phyloP scores from a whole-genome alignment of 2,888 invertebrate genomes.

The Labia minor region DNA sequence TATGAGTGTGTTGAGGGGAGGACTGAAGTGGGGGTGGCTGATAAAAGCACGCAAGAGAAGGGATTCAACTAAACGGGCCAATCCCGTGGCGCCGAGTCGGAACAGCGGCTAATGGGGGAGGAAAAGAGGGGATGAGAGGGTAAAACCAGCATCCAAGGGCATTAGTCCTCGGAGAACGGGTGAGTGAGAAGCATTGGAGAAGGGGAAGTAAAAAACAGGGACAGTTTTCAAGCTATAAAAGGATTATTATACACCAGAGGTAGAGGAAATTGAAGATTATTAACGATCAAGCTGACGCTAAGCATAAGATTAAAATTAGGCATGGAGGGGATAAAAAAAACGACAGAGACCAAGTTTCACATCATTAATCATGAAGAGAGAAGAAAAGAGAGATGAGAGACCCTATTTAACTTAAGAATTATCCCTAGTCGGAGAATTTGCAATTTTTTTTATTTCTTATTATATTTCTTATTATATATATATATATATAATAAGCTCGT shows the following conservation, averaged over 20 bases:
- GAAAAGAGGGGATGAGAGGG: background rate
- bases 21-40: background rate
- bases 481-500: too few relatives aligned
- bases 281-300: slow-evolving; percentile 13
- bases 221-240: slow-evolving; percentile 13
- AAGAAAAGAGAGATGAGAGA: too few relatives aligned
- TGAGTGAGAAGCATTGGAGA: background rate
- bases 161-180: background rate
- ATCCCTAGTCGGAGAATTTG: too few relatives aligned
- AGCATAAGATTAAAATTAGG: background rate
- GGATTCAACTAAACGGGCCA: slow-evolving; percentile 22
- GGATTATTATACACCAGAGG: slow-evolving; percentile 13
- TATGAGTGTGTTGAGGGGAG: too few relatives aligned
- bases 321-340: background rate
- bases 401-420: too few relatives aligned
- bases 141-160: slow-evolving; percentile 1
- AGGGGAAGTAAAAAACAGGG: background rate
- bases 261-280: slow-evolving; percentile 13
- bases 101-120: slow-evolving; percentile 1
- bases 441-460: too few relatives aligned
- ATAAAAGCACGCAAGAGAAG: background rate
- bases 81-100: slow-evolving; percentile 21
- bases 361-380: background rate
- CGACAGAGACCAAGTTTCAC: background rate
- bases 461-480: too few relatives aligned